Evolutionary conservation across 2,113 vertebrate genomes (phyloP), one percentile per base, ranked within the genome.

Genomic region (Solea senegalensis): DNA sequence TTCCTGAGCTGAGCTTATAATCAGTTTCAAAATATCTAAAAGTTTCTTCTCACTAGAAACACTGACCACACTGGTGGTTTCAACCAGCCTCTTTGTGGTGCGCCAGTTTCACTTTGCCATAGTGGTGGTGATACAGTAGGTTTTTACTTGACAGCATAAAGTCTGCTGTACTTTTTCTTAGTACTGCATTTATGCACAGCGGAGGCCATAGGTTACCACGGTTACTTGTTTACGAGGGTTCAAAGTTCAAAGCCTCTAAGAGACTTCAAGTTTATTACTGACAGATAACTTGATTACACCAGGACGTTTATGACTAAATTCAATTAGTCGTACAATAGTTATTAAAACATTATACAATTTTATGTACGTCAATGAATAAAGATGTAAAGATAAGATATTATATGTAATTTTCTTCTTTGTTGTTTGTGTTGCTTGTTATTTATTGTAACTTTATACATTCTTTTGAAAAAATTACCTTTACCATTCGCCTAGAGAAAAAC

Each of bases 21-120:
- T 27, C 40, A 9, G 14, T 80, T 86, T 64, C 56, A 69, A 65
- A 78, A 60, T 46, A 43, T 51, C 1, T 27, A 53, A 76, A 26
- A 65, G 50, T 55, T 54, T 49, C 68, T 59, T 1, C 2, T 26
- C 10, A 10, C 4, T 5, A 43, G 50, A 49, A 68, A 72, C 3
- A 34, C 12, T 11, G 26, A 21, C 14, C 9, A 45, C 11, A 49
- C 9, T 43, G 7, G 51, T 57, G 26, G 34, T 77, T 87, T 80
- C 57, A 28, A 26, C 72, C 55, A 62, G 85, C 81, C 77, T 87
- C 64, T 72, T 52, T 84, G 55, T 62, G 74, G 45, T 68, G 15
- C 8, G n/a, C 15, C 9, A 28, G 65, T 84, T 85, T 82, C 84
- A 39, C 52, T 71, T 78, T 56, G 12, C 11, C 26, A 15, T 28